Percentiles rank a stretch among this genome's conserved stretches.
Evolutionary conservation across 2,797 vertebrate species (phyloP).

Genomic region (Typhlichthys subterraneus): DNA sequence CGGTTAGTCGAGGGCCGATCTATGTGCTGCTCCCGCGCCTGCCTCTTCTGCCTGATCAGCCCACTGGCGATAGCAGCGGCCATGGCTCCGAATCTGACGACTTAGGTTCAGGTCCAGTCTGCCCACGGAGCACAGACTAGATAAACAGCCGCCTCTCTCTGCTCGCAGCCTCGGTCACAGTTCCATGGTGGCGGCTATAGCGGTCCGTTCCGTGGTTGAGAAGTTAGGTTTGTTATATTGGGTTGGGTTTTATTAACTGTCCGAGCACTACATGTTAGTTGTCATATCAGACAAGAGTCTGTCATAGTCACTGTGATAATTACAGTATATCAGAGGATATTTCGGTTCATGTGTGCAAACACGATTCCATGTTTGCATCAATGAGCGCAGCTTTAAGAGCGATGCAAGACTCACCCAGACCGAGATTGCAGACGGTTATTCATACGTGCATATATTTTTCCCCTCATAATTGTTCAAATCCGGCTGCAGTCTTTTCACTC

Average conservation of each 20-base stretch:
- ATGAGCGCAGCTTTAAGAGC: constrained; percentile 38
- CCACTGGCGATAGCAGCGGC: constrained; percentile 97
- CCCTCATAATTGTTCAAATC: constrained; percentile 49
- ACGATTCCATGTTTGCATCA: constrained; percentile 51
- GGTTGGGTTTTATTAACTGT: constrained; percentile 45
- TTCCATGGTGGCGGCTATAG: constrained; percentile 74
- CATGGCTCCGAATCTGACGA: constrained; percentile 83
- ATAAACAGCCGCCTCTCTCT: constrained; percentile 71
- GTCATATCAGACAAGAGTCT: constrained; percentile 41
- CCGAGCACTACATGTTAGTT: constrained; percentile 69
- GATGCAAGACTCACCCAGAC: constrained; percentile 54
- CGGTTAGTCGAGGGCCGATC: constrained; percentile 91
- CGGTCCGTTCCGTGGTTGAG: constrained; percentile 59
- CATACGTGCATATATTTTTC: constrained; percentile 63
- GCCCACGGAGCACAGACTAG: constrained; percentile 73
- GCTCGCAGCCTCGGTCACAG: constrained; percentile 76
- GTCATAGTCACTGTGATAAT: constrained; percentile 56
- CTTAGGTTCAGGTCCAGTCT: constrained; percentile 69
- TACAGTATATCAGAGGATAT: constrained; percentile 57
- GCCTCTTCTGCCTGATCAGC: constrained; percentile 98
- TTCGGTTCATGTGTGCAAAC: constrained; percentile 55
- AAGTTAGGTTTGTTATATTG: constrained; percentile 34
- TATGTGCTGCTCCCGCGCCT: constrained; percentile 96
- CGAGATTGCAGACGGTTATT: constrained; percentile 41
- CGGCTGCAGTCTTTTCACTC: constrained; percentile 44